A percentile compares a stretch with the other conserved stretches of the same genome.
Evolutionary conservation across 2,797 vertebrate genomes (phyloP).

Genomic region (Pseudochromis fuscus): DNA sequence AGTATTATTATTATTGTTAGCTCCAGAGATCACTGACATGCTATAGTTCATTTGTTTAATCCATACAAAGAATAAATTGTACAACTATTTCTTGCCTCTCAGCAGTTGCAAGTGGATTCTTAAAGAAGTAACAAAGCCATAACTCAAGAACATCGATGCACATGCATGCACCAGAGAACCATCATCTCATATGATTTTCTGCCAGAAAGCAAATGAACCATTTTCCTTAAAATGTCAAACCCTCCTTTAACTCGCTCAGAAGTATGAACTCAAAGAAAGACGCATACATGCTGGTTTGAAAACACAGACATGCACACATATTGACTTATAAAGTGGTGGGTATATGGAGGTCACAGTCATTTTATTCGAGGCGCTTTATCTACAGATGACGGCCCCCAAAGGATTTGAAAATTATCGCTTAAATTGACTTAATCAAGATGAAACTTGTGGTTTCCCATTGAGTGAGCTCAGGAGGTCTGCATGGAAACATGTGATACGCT

Average conservation of each 20-base stretch:
- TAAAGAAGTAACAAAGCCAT: not conserved
- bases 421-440: constrained; percentile 42
- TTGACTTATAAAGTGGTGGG: not conserved
- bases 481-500: constrained; percentile 49
- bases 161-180: constrained; percentile 1
- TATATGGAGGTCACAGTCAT: constrained; percentile 15
- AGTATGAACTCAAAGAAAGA: not conserved
- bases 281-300: not conserved
- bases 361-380: constrained; percentile 22
- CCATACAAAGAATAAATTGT: not conserved
- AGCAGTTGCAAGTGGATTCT: not conserved
- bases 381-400: constrained; percentile 3
- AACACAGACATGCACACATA: constrained; percentile 8
- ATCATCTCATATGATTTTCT: not conserved
- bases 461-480: constrained; percentile 28
- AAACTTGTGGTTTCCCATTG: constrained; percentile 22
- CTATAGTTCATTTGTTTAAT: not conserved
- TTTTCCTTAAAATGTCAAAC: constrained; percentile 12
- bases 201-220: not conserved
- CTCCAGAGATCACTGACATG: not conserved
- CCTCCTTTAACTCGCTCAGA: not conserved
- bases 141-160: not conserved
- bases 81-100: not conserved
- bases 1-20: no score
- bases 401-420: constrained; percentile 26